Conservation (phyloP, 2,113 vertebrate species). For the Toxotes jaculatrix region DNA sequence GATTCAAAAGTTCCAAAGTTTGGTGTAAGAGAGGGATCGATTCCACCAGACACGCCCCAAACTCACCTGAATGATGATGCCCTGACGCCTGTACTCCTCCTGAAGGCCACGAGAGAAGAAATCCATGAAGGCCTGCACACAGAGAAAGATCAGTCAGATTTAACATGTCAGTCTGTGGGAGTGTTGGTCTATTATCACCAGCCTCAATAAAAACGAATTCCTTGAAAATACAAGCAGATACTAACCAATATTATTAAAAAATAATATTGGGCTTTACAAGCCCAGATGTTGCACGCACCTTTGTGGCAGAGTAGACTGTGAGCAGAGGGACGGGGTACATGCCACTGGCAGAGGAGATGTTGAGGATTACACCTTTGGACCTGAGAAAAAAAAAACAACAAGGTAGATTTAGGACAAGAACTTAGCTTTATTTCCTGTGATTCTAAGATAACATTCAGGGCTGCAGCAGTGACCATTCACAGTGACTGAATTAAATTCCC, state of each 20-base stretch:
- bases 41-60: not conserved
- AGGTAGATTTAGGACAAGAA: not conserved
- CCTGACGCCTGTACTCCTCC: constrained; percentile 92
- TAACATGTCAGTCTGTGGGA: not conserved
- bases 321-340: constrained; percentile 88
- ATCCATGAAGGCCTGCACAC: constrained; percentile 91
- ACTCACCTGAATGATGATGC: constrained; percentile 95
- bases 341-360: constrained; percentile 92
- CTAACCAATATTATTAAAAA: not conserved
- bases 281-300: constrained; percentile 79
- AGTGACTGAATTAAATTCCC: not conserved
- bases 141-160: not conserved
- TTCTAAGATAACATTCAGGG: not conserved
- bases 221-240: not conserved
- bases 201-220: not conserved
- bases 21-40: not conserved
- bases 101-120: constrained; percentile 93
- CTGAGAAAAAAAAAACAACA: constrained; percentile 58
- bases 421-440: not conserved
- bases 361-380: constrained; percentile 91
- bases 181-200: not conserved
- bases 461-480: not conserved
- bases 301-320: constrained; percentile 92
- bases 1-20: not conserved
- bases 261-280: too few relatives aligned